Evolutionary conservation across 2,888 invertebrate species (phyloP).

Genomic region (Marronus borbonicus): DNA sequence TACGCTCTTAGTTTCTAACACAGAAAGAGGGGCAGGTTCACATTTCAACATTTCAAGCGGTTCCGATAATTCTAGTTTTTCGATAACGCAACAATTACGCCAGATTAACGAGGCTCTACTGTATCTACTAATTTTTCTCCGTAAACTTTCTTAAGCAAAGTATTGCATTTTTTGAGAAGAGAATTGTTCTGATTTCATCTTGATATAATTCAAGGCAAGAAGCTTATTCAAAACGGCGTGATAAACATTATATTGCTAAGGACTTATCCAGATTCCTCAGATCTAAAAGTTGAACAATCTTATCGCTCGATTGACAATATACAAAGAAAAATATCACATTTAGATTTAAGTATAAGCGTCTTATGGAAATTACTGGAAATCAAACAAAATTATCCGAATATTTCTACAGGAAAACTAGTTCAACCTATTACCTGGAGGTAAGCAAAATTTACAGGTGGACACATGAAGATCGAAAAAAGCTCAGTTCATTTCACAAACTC

Average conservation of each 20-base stretch:
- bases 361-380: conserved; percentile 19
- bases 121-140: background rate
- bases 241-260: conserved; percentile 13
- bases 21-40: no score
- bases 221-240: conserved; percentile 13
- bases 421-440: conserved; percentile 18
- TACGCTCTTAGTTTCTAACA: no score
- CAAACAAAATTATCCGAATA: background rate
- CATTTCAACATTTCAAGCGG: no score
- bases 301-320: background rate
- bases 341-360: conserved; percentile 15
- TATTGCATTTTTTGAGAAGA: no score
- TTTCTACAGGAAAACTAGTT: conserved; percentile 3
- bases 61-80: no score
- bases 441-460: background rate
- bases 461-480: no score
- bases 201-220: conserved; percentile 17
- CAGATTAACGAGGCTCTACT: no score
- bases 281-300: background rate
- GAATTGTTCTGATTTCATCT: background rate
- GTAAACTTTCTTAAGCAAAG: background rate
- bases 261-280: conserved; percentile 4
- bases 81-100: no score
- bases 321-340: background rate
- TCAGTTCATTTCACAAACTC: background rate